phyloP scores from a whole-genome alignment of 37 sponge, comb jelly and placozoan genomes.

The Hexactinellida sp. region DNA sequence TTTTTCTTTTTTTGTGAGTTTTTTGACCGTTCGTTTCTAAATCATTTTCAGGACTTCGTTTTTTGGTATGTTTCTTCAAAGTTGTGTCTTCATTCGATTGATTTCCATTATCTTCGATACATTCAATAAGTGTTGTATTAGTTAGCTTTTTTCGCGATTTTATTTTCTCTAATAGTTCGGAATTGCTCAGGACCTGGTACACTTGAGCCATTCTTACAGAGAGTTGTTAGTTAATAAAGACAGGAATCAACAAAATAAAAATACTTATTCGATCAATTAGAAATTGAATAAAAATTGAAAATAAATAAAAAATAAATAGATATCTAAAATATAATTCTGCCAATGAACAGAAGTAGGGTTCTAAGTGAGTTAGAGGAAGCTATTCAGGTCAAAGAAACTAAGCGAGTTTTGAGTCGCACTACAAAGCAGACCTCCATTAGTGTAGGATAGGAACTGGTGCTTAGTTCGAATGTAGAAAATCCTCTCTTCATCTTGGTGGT shows the following conservation, averaged over 20 bases:
- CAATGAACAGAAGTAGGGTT: neutral
- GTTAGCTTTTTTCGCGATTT: neutral
- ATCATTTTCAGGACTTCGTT: no score
- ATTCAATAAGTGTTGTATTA: no score
- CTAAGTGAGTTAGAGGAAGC: neutral
- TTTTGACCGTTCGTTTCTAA: no score
- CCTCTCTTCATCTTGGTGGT: slow-evolving; percentile 10
- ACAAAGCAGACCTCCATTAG: neutral
- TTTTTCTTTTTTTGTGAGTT: no score
- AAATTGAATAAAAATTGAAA: neutral
- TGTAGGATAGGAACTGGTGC: neutral
- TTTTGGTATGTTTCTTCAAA: no score
- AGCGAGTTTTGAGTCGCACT: neutral
- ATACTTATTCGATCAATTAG: neutral
- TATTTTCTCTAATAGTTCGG: neutral
- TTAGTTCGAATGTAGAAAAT: neutral
- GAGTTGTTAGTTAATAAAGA: neutral
- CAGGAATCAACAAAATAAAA: neutral
- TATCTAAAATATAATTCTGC: no score
- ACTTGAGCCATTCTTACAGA: neutral
- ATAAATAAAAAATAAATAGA: neutral
- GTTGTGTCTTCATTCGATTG: no score
- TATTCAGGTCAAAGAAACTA: neutral
- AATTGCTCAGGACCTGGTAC: neutral
- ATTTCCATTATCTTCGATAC: no score